Evolutionary conservation across 2,797 vertebrate genomes (phyloP), one percentile per base, ranked within the genome.

Genomic region (Phaenicophaeus curvirostris): DNA sequence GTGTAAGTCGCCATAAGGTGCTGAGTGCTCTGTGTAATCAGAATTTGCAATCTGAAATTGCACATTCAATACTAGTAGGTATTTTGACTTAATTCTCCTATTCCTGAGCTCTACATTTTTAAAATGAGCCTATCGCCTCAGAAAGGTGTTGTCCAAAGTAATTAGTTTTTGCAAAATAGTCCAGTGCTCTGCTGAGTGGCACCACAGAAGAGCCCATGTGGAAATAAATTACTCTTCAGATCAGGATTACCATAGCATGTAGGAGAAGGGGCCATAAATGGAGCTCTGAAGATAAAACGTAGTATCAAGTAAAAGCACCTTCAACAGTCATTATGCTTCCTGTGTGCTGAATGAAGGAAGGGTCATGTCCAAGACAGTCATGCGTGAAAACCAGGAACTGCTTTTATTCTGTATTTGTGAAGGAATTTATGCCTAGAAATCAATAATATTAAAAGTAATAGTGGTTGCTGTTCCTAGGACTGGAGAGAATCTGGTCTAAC

Each of bases 151-250:
- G 66, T 90, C 92, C 82, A 78, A 69, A 88, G 73, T 78, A 93
- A 95, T 92, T 89, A 73, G 62, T 12, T 87, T 93, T 82, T 91
- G 66, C 73, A 69, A 57, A 94, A 72, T 58, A 89, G 79, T 76
- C 76, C 69, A 85, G 12, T 87, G 62, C 92, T 89, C 48, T 83
- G 35, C 78, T 94, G 89, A 95, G 55, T 83, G 79, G 62, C 76
- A 84, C 72, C 20, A 3, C 68, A 46, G 76, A 81, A 89, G 91
- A 78, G 35, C 73, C 62, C 71, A 48, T 6, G 42, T 89, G 85
- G 72, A 91, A 93, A 85, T 65, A 82, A 94, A 89, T 92, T 54
- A 54, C 75, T 62, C 25, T 73, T 81, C 62, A 72, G 68, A 89
- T 68, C 19, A 17, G 30, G 58, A 55, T 81, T 92, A 72, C 58